Evolutionary conservation across 2,888 invertebrate genomes (phyloP).

Genomic region (Sphaerophoria taeniata): DNA sequence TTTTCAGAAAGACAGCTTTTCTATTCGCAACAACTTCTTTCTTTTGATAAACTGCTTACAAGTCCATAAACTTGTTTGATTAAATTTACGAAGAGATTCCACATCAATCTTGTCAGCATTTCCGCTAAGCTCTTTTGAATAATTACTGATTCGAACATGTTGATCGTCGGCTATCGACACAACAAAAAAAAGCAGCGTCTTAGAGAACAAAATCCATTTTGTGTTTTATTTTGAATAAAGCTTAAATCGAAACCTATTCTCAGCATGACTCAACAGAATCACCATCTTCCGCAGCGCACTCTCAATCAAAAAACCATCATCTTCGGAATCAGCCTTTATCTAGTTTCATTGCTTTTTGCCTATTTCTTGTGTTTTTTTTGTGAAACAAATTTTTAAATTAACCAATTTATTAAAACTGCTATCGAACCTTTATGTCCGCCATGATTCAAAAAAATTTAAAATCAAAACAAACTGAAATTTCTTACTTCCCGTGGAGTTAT

Average conservation of each 20-base stretch:
- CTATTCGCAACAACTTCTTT: too few species aligned
- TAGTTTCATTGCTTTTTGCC: neutral
- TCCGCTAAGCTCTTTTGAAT: neutral
- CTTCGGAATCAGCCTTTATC: neutral
- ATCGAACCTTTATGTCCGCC: constrained; percentile 46
- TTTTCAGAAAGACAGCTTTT: too few species aligned
- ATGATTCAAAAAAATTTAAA: constrained; percentile 33
- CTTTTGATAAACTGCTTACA: too few species aligned
- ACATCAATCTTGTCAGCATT: constrained; percentile 9
- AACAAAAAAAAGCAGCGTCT: neutral
- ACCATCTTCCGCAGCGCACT: neutral
- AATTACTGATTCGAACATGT: constrained; percentile 4
- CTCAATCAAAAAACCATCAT: constrained; percentile 15
- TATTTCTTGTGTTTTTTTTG: neutral
- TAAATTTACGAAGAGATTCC: neutral
- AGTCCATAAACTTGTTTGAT: too few species aligned
- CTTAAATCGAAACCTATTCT: constrained; percentile 54
- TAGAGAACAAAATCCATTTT: neutral
- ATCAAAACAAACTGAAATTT: constrained; percentile 55
- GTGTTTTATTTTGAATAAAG: constrained; percentile 17
- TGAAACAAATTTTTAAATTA: constrained; percentile 63
- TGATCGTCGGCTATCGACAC: neutral
- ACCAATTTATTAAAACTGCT: constrained; percentile 58
- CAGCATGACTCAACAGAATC: constrained; percentile 64
- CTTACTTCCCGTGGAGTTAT: constrained; percentile 64